Conservation (phyloP, 2,888 invertebrate species). For the Ichneumoninae sp. region DNA sequence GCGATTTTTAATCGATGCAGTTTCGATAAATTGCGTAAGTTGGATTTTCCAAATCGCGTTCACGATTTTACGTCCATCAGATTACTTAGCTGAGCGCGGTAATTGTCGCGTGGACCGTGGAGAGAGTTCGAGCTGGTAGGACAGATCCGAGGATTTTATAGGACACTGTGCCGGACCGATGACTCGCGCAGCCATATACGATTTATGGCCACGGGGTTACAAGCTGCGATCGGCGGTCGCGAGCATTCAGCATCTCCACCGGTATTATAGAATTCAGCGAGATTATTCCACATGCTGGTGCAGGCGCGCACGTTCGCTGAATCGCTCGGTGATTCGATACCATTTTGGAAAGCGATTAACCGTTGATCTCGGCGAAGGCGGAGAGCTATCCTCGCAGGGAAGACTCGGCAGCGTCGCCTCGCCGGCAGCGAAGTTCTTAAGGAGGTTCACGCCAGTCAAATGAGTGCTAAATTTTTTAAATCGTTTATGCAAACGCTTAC, state of each 20-base stretch:
- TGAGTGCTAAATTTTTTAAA: too few species aligned
- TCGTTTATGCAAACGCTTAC: too few species aligned
- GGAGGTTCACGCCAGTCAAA: too few species aligned
- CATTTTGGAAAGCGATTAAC: conserved; percentile 69
- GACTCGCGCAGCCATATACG: conserved; percentile 71
- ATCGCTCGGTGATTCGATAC: conserved; percentile 62
- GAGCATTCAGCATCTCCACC: conserved; percentile 19
- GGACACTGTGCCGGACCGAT: conserved; percentile 70
- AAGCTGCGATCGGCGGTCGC: conserved; percentile 31
- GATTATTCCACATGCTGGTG: conserved; percentile 38
- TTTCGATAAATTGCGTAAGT: too few species aligned
- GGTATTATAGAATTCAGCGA: conserved; percentile 23
- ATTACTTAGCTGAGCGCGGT: too few species aligned
- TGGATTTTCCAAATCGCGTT: too few species aligned
- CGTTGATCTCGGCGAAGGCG: conserved; percentile 60
- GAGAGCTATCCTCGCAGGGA: not conserved
- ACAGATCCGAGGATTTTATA: conserved; percentile 64
- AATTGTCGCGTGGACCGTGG: too few species aligned
- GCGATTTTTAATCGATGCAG: too few species aligned
- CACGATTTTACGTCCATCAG: too few species aligned
- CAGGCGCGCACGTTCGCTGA: conserved; percentile 25
- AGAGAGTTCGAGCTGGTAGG: not conserved
- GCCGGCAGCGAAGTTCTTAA: conserved; percentile 26
- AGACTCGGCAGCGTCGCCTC: conserved; percentile 7
- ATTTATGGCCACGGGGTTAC: conserved; percentile 69